Percentiles rank a stretch among this genome's conserved stretches.
phyloP scores from a whole-genome alignment of 2,888 invertebrate species.

The Rhorus exstirpatorius region DNA sequence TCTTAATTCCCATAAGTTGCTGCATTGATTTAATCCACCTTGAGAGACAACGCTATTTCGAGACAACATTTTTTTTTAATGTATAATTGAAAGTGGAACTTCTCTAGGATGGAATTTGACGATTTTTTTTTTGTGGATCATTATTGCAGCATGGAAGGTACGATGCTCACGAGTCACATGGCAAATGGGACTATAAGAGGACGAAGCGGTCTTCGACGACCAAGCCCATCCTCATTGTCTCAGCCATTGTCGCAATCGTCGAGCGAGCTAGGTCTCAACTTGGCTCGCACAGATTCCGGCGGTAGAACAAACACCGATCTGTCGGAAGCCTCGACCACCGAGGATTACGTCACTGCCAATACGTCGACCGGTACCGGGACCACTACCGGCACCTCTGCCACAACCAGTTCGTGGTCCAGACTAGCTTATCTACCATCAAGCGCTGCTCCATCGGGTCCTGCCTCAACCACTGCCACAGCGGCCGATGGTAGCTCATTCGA shows the following conservation, averaged over 20 bases:
- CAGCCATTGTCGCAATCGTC: conserved; percentile 85
- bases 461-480: conserved; percentile 83
- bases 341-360: conserved; percentile 96
- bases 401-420: conserved; percentile 87
- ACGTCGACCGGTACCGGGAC: conserved; percentile 87
- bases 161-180: conserved; percentile 70
- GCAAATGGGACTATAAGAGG: conserved; percentile 78
- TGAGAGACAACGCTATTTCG: background rate
- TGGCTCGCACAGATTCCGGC: conserved; percentile 91
- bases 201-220: conserved; percentile 80
- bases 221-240: conserved; percentile 81
- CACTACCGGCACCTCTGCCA: conserved; percentile 83
- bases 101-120: background rate
- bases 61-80: background rate
- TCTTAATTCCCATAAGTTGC: background rate
- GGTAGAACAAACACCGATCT: conserved; percentile 92
- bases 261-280: conserved; percentile 86
- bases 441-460: conserved; percentile 79
- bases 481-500: conserved; percentile 94
- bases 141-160: conserved; percentile 81
- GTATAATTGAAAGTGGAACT: background rate
- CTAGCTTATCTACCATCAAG: conserved; percentile 84
- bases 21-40: background rate
- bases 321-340: conserved; percentile 95
- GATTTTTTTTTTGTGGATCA: background rate